Conservation (phyloP, 2,797 vertebrate genomes). For the Paguma larvata region DNA sequence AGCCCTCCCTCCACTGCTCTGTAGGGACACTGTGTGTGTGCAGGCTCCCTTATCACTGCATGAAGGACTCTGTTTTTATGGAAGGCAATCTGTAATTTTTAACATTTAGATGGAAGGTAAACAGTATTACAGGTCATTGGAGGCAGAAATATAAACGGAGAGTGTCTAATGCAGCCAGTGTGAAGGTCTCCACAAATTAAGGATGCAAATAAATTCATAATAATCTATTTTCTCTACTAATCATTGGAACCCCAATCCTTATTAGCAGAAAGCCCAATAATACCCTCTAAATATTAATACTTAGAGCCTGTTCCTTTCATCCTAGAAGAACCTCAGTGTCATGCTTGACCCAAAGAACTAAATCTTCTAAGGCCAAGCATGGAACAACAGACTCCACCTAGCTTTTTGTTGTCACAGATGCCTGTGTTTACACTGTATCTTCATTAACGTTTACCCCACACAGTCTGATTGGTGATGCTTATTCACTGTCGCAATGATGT, state of each 20-base stretch:
- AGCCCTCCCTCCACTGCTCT: not conserved
- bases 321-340: not conserved
- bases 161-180: not conserved
- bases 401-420: not conserved
- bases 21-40: accelerated
- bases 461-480: not conserved
- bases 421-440: accelerated
- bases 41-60: not conserved
- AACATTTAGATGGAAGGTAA: not conserved
- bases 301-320: not conserved
- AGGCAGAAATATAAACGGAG: not conserved
- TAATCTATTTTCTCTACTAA: not conserved
- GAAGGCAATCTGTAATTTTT: not conserved
- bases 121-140: not conserved
- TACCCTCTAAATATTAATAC: not conserved
- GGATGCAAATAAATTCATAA: not conserved
- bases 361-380: not conserved
- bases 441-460: too few species aligned
- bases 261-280: not conserved
- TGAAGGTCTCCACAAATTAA: not conserved
- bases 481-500: not conserved
- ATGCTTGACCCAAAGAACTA: not conserved
- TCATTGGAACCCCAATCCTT: not conserved
- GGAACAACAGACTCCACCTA: not conserved
- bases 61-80: not conserved